phyloP scores from a whole-genome alignment of 2,888 invertebrate genomes.

The Xestia sexstrigata region DNA sequence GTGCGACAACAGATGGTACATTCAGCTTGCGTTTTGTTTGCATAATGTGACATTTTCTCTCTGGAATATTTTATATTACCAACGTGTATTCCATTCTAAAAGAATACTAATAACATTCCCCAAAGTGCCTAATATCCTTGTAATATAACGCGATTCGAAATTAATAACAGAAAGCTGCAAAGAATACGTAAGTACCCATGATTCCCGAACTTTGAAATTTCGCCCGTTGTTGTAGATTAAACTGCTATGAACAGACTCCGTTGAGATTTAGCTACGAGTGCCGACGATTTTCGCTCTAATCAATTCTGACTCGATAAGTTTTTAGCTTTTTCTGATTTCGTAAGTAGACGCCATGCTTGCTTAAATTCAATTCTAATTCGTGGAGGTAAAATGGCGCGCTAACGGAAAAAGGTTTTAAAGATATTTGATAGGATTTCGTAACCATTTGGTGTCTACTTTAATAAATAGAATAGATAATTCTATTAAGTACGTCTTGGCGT shows the following conservation, averaged over 20 bases:
- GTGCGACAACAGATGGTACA: conserved; percentile 32
- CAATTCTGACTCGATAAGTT: conserved; percentile 58
- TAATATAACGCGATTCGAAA: conserved; percentile 47
- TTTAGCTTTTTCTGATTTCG: conserved; percentile 55
- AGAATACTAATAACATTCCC: conserved; percentile 23
- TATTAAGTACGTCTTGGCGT: background rate
- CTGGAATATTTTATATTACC: conserved; percentile 19
- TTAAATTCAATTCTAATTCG: conserved; percentile 32
- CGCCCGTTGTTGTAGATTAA: conserved; percentile 59
- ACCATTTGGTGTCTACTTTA: background rate
- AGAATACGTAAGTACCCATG: conserved; percentile 54
- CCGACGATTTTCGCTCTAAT: conserved; percentile 52
- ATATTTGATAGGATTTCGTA: background rate
- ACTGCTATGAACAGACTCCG: conserved; percentile 60
- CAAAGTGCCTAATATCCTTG: conserved; percentile 30
- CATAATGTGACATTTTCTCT: conserved; percentile 16
- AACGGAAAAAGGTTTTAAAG: background rate
- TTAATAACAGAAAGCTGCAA: conserved; percentile 57
- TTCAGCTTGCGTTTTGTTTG: conserved; percentile 26
- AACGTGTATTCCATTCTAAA: conserved; percentile 13
- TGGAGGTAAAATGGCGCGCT: background rate
- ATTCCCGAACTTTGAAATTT: conserved; percentile 51
- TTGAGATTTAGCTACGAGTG: conserved; percentile 55
- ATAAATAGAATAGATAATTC: background rate
- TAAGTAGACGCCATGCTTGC: conserved; percentile 24